Evolutionary conservation across 2,797 vertebrate genomes (phyloP).

Genomic region (Euthynnus affinis): DNA sequence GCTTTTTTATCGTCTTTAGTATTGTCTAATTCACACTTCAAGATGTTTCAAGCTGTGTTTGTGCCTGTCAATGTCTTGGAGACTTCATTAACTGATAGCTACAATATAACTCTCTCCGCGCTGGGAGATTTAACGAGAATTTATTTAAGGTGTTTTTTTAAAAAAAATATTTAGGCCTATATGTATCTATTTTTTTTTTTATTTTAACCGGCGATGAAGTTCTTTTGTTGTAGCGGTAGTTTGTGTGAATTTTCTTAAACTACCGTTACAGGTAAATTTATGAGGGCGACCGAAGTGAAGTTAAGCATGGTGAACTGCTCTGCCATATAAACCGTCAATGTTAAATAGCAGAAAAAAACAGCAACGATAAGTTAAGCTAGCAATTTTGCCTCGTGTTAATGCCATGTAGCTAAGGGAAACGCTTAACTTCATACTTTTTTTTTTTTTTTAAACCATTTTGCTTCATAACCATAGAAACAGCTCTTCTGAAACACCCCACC

Average conservation of each 20-base stretch:
- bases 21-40: neutral
- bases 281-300: neutral
- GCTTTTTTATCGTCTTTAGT: neutral
- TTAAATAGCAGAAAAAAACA: neutral
- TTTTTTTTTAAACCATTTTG: neutral
- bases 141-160: neutral
- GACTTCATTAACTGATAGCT: slow-evolving; percentile 40
- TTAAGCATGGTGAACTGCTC: slow-evolving; percentile 14
- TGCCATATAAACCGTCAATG: neutral
- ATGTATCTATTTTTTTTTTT: too few species aligned
- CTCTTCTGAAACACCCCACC: slow-evolving; percentile 20
- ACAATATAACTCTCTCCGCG: slow-evolving; percentile 15
- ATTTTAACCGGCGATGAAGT: neutral
- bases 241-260: neutral
- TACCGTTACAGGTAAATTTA: neutral
- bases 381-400: neutral
- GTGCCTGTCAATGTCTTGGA: neutral
- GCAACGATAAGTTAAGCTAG: neutral
- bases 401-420: neutral
- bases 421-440: too few species aligned
- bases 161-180: too few species aligned
- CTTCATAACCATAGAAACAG: neutral
- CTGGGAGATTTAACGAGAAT: neutral
- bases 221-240: neutral
- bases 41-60: slow-evolving; percentile 18